phyloP scores from a whole-genome alignment of 2,797 vertebrate genomes.

The Ambastaia sidthimunki region DNA sequence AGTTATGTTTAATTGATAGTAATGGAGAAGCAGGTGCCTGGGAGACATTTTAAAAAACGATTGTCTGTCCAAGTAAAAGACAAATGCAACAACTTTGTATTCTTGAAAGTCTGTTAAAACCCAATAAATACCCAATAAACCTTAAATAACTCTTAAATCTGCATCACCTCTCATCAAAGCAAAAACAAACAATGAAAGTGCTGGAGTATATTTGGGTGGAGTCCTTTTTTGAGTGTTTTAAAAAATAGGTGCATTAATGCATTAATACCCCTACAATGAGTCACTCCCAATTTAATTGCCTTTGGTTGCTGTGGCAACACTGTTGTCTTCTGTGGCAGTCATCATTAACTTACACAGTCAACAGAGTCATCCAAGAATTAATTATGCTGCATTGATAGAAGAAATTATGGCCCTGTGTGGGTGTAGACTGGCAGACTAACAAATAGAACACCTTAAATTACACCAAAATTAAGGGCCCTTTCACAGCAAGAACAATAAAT shows the following conservation, averaged over 20 bases:
- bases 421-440: background rate
- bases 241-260: background rate
- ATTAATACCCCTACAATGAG: background rate
- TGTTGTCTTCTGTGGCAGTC: background rate
- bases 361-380: background rate
- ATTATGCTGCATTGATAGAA: background rate
- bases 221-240: background rate
- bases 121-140: background rate
- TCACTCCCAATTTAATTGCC: background rate
- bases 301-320: slow-evolving; percentile 10
- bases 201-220: background rate
- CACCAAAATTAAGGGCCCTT: background rate
- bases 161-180: background rate
- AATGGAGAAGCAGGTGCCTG: background rate
- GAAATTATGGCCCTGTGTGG: background rate
- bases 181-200: background rate
- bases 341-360: background rate
- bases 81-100: slow-evolving; percentile 5
- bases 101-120: background rate
- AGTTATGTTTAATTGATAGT: background rate
- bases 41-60: background rate
- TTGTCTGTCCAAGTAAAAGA: background rate
- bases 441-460: background rate
- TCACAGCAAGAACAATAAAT: background rate
- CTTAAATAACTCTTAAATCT: background rate